Evolutionary conservation across 2,113 vertebrate species (phyloP).

Genomic region (Oceanites oceanicus): DNA sequence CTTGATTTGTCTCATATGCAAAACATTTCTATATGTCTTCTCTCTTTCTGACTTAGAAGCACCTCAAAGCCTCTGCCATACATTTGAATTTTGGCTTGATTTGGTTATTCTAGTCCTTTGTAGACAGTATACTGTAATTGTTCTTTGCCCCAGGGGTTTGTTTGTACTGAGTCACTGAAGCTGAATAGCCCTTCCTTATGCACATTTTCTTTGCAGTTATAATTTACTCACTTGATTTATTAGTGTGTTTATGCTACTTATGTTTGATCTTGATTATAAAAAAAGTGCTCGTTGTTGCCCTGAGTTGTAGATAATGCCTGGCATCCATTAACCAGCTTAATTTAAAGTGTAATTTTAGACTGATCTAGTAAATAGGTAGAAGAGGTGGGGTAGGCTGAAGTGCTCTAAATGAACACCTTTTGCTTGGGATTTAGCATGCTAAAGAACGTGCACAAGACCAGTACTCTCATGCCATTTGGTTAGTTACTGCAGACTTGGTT

Average conservation of each 20-base stretch:
- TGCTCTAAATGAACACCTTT: background rate
- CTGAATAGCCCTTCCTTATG: slow-evolving; percentile 36
- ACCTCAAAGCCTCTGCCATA: background rate
- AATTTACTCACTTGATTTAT: slow-evolving; percentile 54
- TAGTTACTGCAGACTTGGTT: background rate
- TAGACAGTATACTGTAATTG: background rate
- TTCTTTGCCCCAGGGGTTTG: slow-evolving; percentile 1
- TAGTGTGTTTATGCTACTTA: slow-evolving; percentile 18
- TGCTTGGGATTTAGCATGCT: background rate
- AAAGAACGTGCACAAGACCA: background rate
- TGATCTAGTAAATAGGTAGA: background rate
- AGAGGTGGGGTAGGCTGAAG: background rate
- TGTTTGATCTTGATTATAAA: slow-evolving; percentile 26
- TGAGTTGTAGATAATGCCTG: background rate
- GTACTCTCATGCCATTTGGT: background rate
- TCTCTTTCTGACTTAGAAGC: background rate
- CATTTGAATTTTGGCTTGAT: slow-evolving; percentile 12
- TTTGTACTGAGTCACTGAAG: slow-evolving; percentile 40
- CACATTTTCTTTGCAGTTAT: slow-evolving; percentile 30
- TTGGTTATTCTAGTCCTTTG: slow-evolving; percentile 10
- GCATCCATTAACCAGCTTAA: background rate
- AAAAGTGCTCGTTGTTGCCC: background rate
- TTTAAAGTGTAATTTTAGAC: background rate
- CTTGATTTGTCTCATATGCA: background rate
- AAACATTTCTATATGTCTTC: background rate